Base-by-base conservation (phyloP, 2,113 vertebrate species). In the Mesoclemmys tuberculata region DNA sequence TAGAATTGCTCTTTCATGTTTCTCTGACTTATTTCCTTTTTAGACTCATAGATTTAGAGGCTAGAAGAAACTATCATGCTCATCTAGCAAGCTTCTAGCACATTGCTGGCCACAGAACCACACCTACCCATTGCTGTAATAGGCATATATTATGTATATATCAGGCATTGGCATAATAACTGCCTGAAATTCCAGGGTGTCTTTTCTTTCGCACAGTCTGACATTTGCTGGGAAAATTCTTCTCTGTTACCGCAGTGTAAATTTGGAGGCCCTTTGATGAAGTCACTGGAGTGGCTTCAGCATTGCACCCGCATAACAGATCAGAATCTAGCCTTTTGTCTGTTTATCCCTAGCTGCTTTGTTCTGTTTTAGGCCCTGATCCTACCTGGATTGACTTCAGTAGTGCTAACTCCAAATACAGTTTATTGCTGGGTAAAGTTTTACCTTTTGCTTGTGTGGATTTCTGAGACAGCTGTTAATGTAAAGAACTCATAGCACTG, bases 381-480 rank as follows among this genome's bases (percentile, higher is more conserved):
- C 48, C 46, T 18, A 46, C 13, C 26, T 26, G 18, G 13, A 46
- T 54, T 48, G 29, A 6, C 0, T 0, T 75, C 16, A 44, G 4
- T 41, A 68, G 51, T 26, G 3, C 74, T 46, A 46, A 46, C 27
- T 46, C 74, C 74, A 26, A 77, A 77, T 77, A 77, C 74, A 77
- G 38, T 4, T 85, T 83, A 10, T 54, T 41, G 22, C 80, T 18
- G 24, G 26, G 27, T 26, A 64, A 38, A 0, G 0, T 4, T 48
- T 90, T 22, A 2, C 0, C 4, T 0, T 3, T 1, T 41, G 84
- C 6, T 77, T 61, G 21, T 1, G 2, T 71, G 48, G 44, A 52
- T 3, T 80, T 96, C 81, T 38, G 87, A 61, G 49, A 38, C 8
- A 12, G 1, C 0, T 1, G 24, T 31, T 41, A 6, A 58, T 54